Evolutionary conservation across 2,888 invertebrate species (phyloP).

Genomic region (Euphydryas editha): DNA sequence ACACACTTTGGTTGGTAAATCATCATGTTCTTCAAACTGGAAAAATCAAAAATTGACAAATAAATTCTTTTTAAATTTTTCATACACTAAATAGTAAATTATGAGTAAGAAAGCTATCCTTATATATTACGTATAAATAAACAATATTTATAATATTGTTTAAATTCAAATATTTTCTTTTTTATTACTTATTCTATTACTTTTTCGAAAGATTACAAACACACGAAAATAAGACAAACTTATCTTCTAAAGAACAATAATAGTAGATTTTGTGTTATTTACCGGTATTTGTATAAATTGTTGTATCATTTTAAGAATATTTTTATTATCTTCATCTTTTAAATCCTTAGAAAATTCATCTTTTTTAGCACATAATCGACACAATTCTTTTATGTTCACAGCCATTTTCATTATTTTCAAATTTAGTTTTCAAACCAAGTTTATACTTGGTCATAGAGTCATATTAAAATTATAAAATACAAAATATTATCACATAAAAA

Average conservation of each 20-base stretch:
- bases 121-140: too few relatives aligned
- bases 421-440: too few relatives aligned
- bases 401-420: conserved; percentile 37
- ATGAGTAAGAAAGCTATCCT: too few relatives aligned
- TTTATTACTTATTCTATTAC: too few relatives aligned
- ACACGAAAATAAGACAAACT: not conserved
- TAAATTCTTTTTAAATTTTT: not conserved
- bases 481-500: not conserved
- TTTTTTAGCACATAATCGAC: conserved; percentile 74
- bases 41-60: not conserved
- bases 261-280: conserved; percentile 46
- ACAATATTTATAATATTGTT: too few relatives aligned
- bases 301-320: conserved; percentile 66
- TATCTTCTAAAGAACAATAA: not conserved
- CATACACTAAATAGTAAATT: not conserved
- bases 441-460: conserved; percentile 20
- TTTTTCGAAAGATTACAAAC: too few relatives aligned
- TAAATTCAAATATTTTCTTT: too few relatives aligned
- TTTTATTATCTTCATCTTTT: conserved; percentile 66
- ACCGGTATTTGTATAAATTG: conserved; percentile 70
- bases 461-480: conserved; percentile 6
- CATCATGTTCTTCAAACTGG: conserved; percentile 68
- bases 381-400: conserved; percentile 60
- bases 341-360: conserved; percentile 72
- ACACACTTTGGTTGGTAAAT: conserved; percentile 71